Percentiles rank a stretch among this genome's conserved stretches.
Conservation (phyloP, 2,797 vertebrate species). For the Dendrocincla tyrannina region DNA sequence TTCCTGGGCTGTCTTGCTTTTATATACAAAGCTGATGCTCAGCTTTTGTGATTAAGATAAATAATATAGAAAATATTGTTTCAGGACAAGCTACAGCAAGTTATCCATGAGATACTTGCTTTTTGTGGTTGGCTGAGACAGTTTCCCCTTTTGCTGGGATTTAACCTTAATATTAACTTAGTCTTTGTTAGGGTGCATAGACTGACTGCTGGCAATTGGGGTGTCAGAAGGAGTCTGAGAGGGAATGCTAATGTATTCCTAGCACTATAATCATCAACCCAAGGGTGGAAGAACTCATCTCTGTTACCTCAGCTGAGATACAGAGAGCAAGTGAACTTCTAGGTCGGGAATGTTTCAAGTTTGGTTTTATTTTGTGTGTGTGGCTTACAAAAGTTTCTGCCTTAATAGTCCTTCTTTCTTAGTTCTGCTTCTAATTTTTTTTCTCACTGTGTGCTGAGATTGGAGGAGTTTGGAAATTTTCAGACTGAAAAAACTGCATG, state of each 20-base stretch:
- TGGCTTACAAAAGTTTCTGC: not conserved
- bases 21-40: not conserved
- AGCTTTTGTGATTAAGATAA: not conserved
- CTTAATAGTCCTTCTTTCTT: not conserved
- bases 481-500: not conserved
- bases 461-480: not conserved
- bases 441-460: not conserved
- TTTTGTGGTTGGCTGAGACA: not conserved
- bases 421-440: not conserved
- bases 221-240: not conserved
- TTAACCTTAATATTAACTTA: not conserved
- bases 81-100: not conserved
- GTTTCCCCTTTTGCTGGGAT: not conserved
- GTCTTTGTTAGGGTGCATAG: not conserved
- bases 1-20: not conserved
- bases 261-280: not conserved
- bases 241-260: not conserved
- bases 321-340: not conserved
- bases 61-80: not conserved
- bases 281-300: not conserved
- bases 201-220: not conserved
- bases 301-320: not conserved
- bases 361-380: not conserved
- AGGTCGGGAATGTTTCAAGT: not conserved
- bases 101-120: not conserved